Evolutionary conservation across 2,888 invertebrate species (phyloP).

Genomic region (Eristalis tenax): DNA sequence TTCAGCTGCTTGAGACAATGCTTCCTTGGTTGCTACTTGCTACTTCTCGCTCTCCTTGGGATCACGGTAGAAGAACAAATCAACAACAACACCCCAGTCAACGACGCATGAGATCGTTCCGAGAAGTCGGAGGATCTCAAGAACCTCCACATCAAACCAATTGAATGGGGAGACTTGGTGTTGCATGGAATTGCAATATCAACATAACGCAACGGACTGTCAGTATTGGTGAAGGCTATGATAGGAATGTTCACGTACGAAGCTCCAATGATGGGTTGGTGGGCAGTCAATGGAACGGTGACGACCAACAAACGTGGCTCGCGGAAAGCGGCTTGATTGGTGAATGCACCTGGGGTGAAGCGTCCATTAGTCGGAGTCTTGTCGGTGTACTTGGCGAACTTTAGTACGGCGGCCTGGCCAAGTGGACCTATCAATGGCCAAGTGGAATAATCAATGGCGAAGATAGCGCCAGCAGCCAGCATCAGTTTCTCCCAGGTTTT

Average conservation of each 20-base stretch:
- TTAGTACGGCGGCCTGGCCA: conserved; percentile 98
- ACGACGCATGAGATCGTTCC: conserved; percentile 95
- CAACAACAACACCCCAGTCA: conserved; percentile 99
- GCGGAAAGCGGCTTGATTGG: conserved; percentile 99
- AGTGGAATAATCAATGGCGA: conserved; percentile 97
- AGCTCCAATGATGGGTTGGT: conserved; percentile 99
- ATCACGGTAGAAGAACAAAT: conserved; percentile 99
- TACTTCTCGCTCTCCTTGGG: conserved; percentile 99
- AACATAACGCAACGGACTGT: conserved; percentile 97
- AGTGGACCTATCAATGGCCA: too few relatives aligned
- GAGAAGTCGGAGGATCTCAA: conserved; percentile 96
- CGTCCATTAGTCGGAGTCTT: conserved; percentile 99
- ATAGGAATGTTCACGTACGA: conserved; percentile 99
- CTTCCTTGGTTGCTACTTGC: conserved; percentile 93
- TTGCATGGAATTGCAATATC: conserved; percentile 99
- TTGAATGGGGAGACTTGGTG: conserved; percentile 97
- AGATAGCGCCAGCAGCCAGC: conserved; percentile 98
- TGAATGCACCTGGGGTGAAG: conserved; percentile 99
- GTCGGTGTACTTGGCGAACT: conserved; percentile 98
- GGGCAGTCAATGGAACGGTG: conserved; percentile 96
- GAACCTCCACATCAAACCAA: conserved; percentile 99
- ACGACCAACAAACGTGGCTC: conserved; percentile 98
- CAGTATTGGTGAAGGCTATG: conserved; percentile 98
- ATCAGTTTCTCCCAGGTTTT: conserved; percentile 99
- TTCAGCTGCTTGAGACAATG: conserved; percentile 78